Evolutionary conservation across 2,888 invertebrate genomes (phyloP).

Genomic region (Ormyrus pomaceus): DNA sequence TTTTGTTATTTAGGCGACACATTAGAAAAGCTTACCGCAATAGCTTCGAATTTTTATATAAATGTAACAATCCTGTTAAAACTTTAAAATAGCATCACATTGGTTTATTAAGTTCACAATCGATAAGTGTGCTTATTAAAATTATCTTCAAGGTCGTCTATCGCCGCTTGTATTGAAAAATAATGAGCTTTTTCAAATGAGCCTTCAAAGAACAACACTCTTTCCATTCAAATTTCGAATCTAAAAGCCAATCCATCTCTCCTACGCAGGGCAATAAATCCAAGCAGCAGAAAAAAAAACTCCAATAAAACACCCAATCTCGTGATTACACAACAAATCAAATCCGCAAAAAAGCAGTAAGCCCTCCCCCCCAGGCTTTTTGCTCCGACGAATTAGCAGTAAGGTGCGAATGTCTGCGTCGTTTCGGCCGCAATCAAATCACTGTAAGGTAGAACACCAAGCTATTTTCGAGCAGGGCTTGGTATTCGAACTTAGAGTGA

Average conservation of each 20-base stretch:
- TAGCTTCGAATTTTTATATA: no score
- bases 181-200: conserved; percentile 29
- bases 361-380: not conserved
- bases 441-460: conserved; percentile 99
- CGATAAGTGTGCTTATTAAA: conserved; percentile 33
- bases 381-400: conserved; percentile 14
- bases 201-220: conserved; percentile 3
- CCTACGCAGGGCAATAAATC: no score
- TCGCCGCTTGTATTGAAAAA: conserved; percentile 5
- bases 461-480: conserved; percentile 85
- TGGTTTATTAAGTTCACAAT: conserved; percentile 4
- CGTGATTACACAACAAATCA: not conserved
- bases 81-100: not conserved
- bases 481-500: conserved; percentile 96
- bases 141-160: conserved; percentile 34
- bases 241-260: no score
- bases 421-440: conserved; percentile 80
- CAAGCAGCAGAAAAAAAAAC: no score
- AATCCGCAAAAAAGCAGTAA: not conserved
- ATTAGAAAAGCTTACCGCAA: no score
- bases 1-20: no score
- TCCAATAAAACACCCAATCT: not conserved
- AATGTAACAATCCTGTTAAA: not conserved
- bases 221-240: no score
- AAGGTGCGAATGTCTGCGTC: not conserved